Evolutionary conservation across 2,113 vertebrate species (phyloP).

Genomic region (Pitta sordida): DNA sequence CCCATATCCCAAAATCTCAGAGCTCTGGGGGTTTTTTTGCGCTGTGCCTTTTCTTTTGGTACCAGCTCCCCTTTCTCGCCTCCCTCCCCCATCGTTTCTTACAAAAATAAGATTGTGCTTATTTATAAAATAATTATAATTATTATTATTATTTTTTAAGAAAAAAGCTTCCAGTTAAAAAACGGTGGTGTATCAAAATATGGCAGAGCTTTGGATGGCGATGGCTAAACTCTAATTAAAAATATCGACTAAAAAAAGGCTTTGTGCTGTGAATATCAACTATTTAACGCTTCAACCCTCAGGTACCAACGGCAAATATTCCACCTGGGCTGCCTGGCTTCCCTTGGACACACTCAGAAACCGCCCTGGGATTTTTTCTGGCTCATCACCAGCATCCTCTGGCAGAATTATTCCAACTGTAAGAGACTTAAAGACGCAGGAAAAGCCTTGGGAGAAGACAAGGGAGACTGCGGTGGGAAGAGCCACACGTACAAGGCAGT

Average conservation of each 20-base stretch:
- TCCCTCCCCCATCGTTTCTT: slow-evolving; percentile 43
- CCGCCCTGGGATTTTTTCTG: not conserved
- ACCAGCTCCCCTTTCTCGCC: not conserved
- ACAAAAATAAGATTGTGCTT: slow-evolving; percentile 76
- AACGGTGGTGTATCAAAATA: slow-evolving; percentile 73
- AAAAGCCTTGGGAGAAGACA: not conserved
- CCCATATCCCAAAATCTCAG: slow-evolving; percentile 31
- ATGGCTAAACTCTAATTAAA: slow-evolving; percentile 63
- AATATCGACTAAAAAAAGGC: slow-evolving; percentile 47
- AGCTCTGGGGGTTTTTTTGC: slow-evolving; percentile 5
- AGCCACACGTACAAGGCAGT: not conserved
- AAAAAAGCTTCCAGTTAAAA: slow-evolving; percentile 79
- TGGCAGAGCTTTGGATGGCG: slow-evolving; percentile 67
- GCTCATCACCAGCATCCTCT: not conserved
- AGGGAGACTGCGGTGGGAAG: not conserved
- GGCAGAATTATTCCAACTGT: not conserved
- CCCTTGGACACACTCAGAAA: not conserved
- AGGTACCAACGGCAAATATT: not conserved
- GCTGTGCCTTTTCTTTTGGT: slow-evolving; percentile 41
- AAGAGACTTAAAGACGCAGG: not conserved
- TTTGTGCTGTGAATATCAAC: slow-evolving; percentile 55
- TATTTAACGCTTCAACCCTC: not conserved
- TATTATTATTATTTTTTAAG: slow-evolving; percentile 25
- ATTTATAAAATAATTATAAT: slow-evolving; percentile 72
- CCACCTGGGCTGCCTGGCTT: not conserved